These are phyloP conservation scores for Hemibagrus guttatus DNA, from an alignment of 2,797 vertebrate species.

Conservation along the genomic window DNA sequence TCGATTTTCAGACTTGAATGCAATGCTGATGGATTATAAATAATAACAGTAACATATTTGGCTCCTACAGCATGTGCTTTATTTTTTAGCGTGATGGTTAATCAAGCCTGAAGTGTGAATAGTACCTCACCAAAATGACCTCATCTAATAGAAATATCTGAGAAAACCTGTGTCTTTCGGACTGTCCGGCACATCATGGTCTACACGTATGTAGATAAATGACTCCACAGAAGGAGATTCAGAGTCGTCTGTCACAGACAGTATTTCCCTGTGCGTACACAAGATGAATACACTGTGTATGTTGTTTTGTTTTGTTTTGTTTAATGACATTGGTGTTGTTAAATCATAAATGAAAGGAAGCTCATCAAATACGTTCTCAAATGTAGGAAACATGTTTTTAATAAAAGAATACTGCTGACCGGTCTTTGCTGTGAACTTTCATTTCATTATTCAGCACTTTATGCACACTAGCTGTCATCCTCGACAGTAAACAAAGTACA, in stretches of 20 bases:
- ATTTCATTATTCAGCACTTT: background rate
- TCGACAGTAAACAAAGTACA: background rate
- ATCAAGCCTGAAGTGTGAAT: background rate
- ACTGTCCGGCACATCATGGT: background rate
- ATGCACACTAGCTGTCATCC: background rate
- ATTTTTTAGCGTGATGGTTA: background rate
- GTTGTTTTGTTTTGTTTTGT: constrained; percentile 41
- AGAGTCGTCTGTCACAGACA: background rate
- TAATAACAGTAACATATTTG: background rate
- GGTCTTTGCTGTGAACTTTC: background rate
- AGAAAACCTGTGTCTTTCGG: background rate
- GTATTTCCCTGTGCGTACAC: background rate
- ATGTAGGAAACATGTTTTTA: constrained; percentile 59
- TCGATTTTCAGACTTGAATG: background rate
- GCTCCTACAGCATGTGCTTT: background rate
- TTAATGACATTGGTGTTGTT: constrained; percentile 28
- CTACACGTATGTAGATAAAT: background rate
- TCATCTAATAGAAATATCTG: background rate
- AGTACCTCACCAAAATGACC: background rate
- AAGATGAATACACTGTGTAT: constrained; percentile 11
- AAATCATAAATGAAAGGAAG: constrained; percentile 40
- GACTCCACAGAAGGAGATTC: background rate
- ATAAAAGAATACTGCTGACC: constrained; percentile 45
- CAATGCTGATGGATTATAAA: background rate
- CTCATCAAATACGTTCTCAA: constrained; percentile 13